A percentile compares a stretch with the other conserved stretches of the same genome.
Conservation (phyloP, 2,113 vertebrate species). For the Camelus bactrianus region DNA sequence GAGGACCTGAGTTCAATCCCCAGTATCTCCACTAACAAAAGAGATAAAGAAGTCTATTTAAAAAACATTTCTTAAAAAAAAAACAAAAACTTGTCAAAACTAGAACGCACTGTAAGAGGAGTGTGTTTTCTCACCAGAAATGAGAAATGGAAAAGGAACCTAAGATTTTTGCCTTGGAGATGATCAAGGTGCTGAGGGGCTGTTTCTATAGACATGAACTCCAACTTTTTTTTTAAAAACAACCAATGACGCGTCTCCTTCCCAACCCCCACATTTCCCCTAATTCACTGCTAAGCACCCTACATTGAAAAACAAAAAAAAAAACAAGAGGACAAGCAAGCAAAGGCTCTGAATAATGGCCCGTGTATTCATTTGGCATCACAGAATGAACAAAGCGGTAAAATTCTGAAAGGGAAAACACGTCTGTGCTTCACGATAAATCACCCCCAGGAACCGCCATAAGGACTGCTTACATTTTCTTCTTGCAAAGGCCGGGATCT, state of each 20-base stretch:
- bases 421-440: not conserved
- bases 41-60: too few species aligned
- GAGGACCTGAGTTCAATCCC: too few species aligned
- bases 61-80: too few species aligned
- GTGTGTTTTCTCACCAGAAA: not conserved
- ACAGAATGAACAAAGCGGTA: not conserved
- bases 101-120: not conserved
- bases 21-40: too few species aligned
- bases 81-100: slow-evolving; percentile 31
- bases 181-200: not conserved
- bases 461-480: not conserved
- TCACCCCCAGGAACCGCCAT: not conserved
- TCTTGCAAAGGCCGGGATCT: slow-evolving; percentile 25
- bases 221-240: slow-evolving; percentile 8
- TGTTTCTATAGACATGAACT: slow-evolving; percentile 7
- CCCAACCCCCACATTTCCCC: not conserved
- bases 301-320: not conserved
- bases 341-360: not conserved
- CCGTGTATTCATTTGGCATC: slow-evolving; percentile 3
- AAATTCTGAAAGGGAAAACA: slow-evolving; percentile 49
- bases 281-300: not conserved
- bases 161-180: not conserved
- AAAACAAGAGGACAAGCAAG: not conserved
- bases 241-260: not conserved
- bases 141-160: not conserved